Evolutionary conservation across 2,113 vertebrate species (phyloP).

Genomic region (Cromileptes altivelis): DNA sequence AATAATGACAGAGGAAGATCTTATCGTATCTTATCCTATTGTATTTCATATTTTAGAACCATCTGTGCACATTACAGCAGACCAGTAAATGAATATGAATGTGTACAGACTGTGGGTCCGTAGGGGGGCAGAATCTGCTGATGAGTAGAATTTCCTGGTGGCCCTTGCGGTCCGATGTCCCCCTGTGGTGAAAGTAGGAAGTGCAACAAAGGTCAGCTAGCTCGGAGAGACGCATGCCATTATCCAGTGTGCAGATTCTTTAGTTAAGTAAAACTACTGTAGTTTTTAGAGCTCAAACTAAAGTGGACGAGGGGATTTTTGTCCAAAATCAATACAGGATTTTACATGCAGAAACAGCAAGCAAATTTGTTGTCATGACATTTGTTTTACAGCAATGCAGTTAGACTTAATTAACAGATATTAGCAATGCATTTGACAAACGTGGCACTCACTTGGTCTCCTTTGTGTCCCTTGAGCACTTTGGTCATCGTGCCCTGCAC

Average conservation of each 20-base stretch:
- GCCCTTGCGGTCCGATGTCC: slow-evolving; percentile 78
- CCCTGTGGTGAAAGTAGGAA: slow-evolving; percentile 76
- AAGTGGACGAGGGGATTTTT: too few species aligned
- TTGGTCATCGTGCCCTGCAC: slow-evolving; percentile 74
- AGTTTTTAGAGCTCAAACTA: not conserved
- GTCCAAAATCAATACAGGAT: too few species aligned
- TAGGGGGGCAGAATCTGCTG: not conserved
- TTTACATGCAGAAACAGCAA: too few species aligned
- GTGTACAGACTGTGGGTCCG: slow-evolving; percentile 37
- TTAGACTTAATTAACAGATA: not conserved
- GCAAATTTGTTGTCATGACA: too few species aligned
- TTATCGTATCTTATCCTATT: too few species aligned
- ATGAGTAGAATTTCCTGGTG: slow-evolving; percentile 70
- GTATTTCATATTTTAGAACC: not conserved
- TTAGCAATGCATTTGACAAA: not conserved
- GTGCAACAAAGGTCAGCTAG: slow-evolving; percentile 9
- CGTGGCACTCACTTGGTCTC: slow-evolving; percentile 86
- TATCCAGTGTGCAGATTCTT: not conserved
- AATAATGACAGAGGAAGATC: not conserved
- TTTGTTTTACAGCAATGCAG: not conserved
- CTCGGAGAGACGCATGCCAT: not conserved
- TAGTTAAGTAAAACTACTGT: not conserved
- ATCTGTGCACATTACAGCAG: not conserved
- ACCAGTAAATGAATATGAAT: slow-evolving; percentile 5
- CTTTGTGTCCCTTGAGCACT: slow-evolving; percentile 84